Evolutionary conservation across 2,113 vertebrate species (phyloP).

Genomic region (Serilophus lunatus): DNA sequence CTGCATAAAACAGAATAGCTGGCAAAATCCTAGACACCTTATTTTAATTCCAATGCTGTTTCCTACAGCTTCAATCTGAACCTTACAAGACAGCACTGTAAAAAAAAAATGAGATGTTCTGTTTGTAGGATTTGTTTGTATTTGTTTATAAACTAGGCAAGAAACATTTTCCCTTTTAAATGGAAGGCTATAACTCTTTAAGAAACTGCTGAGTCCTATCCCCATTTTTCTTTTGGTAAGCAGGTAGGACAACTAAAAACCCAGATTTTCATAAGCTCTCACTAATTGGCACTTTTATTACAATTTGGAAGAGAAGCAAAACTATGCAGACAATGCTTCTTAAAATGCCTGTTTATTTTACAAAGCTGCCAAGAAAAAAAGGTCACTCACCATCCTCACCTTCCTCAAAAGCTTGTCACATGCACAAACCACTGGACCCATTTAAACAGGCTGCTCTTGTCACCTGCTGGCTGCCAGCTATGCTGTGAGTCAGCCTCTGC

Average conservation of each 20-base stretch:
- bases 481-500: not conserved
- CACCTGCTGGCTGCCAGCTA: not conserved
- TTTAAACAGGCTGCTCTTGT: not conserved
- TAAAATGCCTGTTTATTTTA: not conserved
- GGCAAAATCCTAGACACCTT: not conserved
- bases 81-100: not conserved
- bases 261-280: not conserved
- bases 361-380: not conserved
- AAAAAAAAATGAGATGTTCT: not conserved
- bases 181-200: not conserved
- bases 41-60: not conserved
- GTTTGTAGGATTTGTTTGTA: not conserved
- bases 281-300: not conserved
- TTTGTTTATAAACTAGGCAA: not conserved
- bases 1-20: not conserved
- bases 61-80: not conserved
- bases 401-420: not conserved
- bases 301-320: not conserved
- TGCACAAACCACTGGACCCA: not conserved
- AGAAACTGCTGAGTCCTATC: not conserved
- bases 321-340: not conserved
- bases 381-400: not conserved
- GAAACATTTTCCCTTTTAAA: not conserved
- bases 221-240: not conserved
- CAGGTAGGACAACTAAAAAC: not conserved